Evolutionary conservation across 2,113 vertebrate species (phyloP), one percentile per base, ranked within the genome.

Genomic region (Pongo abelii): DNA sequence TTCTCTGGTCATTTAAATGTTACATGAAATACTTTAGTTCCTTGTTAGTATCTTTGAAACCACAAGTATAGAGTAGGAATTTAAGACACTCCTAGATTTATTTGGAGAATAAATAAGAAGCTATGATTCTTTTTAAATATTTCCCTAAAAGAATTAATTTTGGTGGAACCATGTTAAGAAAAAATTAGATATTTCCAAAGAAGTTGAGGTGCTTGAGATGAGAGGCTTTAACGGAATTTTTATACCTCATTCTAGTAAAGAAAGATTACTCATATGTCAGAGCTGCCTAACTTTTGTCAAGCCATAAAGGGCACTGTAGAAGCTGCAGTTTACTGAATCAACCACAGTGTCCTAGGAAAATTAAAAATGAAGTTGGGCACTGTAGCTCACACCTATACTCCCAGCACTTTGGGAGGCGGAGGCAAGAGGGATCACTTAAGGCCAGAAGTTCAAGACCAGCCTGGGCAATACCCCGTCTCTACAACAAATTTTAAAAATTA

Each of bases 121-220:
- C 32, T 52, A 30, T 17, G 10, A 55, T 87, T 69, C 57, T 40
- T 93, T 46, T 96, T 52, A 72, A 64, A 9, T 86, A 20, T 75
- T 92, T 86, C 40, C 70, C 6, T 40, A 52, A 93, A 93, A 88
- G 23, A 93, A 43, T 83, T 96, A 72, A 77, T 83, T 84, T 85
- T 16, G 35, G 48, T 43, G 84, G 17, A 48, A 89, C 43, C 79
- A 64, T 78, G 2, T 92, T 83, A 52, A 95, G 69, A 94, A 96
- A 67, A 91, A 55, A 32, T 85, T 61, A 70, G 40, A 72, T 79
- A 50, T 61, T 95, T 80, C 40, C 22, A 20, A 61, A 89, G 38
- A 90, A 89, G 48, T 50, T 74, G 52, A n/a, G 70, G 48, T 57
- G 22, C 59, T 64, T 89, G 20, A 81, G 11, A 46, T 87, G 64